Base-by-base conservation (phyloP, 2,113 vertebrate species). In the Macquaria ambigua region DNA sequence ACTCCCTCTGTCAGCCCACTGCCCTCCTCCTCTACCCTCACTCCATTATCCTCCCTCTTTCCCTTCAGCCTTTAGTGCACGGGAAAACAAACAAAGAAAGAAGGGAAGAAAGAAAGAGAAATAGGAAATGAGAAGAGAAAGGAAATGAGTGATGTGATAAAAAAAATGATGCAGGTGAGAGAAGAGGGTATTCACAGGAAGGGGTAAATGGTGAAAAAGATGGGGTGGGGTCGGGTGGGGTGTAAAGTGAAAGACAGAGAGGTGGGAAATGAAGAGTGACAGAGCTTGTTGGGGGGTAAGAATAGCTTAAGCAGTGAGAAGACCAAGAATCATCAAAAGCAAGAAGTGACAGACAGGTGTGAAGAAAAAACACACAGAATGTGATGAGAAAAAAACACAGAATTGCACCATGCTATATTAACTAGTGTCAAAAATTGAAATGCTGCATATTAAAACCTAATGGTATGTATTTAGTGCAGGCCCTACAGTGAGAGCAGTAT, bases 1-100 rank as follows among this genome's bases (percentile, higher is more conserved):
- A 90, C 92, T 92, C 81, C 86, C 93, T 94, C 92, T 91, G 89
- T 93, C 89, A 88, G 83, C 89, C 78, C 70, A 14, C 82, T 73
- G 46, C 78, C 75, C 77, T 73, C 77, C 84, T 55, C 62, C 68
- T 64, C 66, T 46, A 34, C 78, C 85, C 70, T 1, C 70, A 41
- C 69, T 75, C 77, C 68, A 70, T 90, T 84, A 83, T 90, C 64
- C 46, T 81, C 77, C 66, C 71, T 67, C 11, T 37, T 73, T 77
- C 77, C 59, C 66, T 37, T 75, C 68, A 75, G 39, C 78, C 69
- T 87, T 78, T 53, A 79, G 34, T 50, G n/a, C 66, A 64, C 61
- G 28, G 59, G 72, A 74, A 82, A 80, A 85, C 52, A 64, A 84
- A 76, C 69, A 66, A 74, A 71, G 58, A 48, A 34, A 20, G 41